Evolutionary conservation across 1,140 invertebrate genomes (phyloP).

Genomic region (Anoplophora glabripennis): DNA sequence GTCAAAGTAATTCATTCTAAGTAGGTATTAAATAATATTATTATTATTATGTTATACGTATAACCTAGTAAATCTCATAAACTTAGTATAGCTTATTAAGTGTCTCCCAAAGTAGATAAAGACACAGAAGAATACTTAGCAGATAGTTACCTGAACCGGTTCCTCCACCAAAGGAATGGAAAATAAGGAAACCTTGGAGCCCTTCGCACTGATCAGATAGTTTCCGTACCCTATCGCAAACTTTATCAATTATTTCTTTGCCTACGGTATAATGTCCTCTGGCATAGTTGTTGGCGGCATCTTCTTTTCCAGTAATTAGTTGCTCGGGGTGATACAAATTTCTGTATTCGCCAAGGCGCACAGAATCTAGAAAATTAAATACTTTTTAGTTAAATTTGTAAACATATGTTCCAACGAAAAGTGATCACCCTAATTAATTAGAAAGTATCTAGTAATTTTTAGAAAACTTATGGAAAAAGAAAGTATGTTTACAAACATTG

Average conservation of each 20-base stretch:
- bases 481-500: no score
- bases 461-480: no score
- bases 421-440: no score
- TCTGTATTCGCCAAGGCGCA: slow-evolving; percentile 68
- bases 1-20: no score
- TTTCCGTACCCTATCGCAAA: slow-evolving; percentile 57
- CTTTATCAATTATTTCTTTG: slow-evolving; percentile 64
- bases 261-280: slow-evolving; percentile 82
- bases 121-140: no score
- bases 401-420: not conserved
- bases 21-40: no score
- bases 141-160: slow-evolving; percentile 68
- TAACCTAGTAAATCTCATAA: no score
- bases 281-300: slow-evolving; percentile 84
- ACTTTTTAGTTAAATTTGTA: not conserved
- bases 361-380: slow-evolving; percentile 50
- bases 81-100: no score
- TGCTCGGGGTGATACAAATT: slow-evolving; percentile 75
- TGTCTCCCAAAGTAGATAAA: no score
- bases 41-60: no score
- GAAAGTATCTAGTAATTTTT: no score
- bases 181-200: slow-evolving; percentile 74
- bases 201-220: slow-evolving; percentile 61
- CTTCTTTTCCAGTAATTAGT: slow-evolving; percentile 77
- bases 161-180: slow-evolving; percentile 87